Evolutionary conservation across 2,113 vertebrate genomes (phyloP), one percentile per base, ranked within the genome.

Genomic region (Crotalus helleri): DNA sequence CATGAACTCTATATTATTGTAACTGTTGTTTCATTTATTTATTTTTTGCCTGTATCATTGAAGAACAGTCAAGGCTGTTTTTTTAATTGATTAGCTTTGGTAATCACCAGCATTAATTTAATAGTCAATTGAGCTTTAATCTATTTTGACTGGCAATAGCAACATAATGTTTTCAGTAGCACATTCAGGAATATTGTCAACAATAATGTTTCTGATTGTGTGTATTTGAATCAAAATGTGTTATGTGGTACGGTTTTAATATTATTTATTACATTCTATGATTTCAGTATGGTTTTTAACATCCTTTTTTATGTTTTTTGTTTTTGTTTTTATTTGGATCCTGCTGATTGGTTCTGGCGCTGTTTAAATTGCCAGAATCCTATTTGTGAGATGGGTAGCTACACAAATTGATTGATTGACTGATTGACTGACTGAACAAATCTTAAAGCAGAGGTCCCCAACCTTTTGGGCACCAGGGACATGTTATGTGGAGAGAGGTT

Each of bases 21-120:
- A 23, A 24, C 23, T 90, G 92, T 87, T 94, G 33, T 13, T 92
- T 95, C n/a, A 51, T 51, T 51, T 51, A 51, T 51, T 51, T 51
- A 24, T 19, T 94, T n/a, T 81, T 94, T 44, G 3, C 59, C 91
- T 51, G 57, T 29, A 90, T 90, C 92, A 93, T 93, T 87, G 58
- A 90, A 90, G 33, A 61, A 94, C 26, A 95, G 58, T 12, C 94
- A 61, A 2, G 90, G 0, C 61, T 93, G 21, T 91, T 19, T 21
- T 93, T 64, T 91, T 69, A 74, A 55, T 53, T 39, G 3, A 53
- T 95, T 95, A 23, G 17, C 46, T 86, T 91, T 46, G 3, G 29
- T 59, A 94, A 57, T 44, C 53, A 12, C 2, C 0, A 0, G 0
- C 91, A 11, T 55, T 91, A 91, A 74, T 91, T 95, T 94, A 85